Percentiles rank a stretch among this genome's conserved stretches.
Evolutionary conservation across 2,888 invertebrate species (phyloP).

Genomic region (Mythimna loreyi): DNA sequence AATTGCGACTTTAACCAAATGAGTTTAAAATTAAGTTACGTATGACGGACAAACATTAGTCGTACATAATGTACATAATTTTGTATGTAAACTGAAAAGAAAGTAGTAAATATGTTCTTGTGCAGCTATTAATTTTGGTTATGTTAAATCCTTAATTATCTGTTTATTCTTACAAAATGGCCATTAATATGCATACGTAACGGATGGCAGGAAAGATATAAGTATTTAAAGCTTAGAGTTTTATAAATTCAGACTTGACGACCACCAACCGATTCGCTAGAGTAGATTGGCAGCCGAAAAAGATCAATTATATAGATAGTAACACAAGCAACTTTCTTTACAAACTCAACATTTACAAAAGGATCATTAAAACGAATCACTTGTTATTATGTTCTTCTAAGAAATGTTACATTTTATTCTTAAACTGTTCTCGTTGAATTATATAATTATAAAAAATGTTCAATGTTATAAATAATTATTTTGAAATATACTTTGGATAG

Average conservation of each 20-base stretch:
- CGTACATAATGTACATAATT: not conserved
- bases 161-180: conserved; percentile 9
- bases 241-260: conserved; percentile 3
- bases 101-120: conserved; percentile 4
- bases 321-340: conserved; percentile 56
- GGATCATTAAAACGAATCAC: conserved; percentile 3
- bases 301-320: conserved; percentile 55
- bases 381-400: not conserved
- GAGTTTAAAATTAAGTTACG: not conserved
- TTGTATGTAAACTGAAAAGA: not conserved
- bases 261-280: conserved; percentile 27
- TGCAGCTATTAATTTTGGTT: conserved; percentile 1
- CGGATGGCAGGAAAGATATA: not conserved
- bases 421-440: not conserved
- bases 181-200: conserved; percentile 7
- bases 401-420: not conserved
- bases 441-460: too few species aligned
- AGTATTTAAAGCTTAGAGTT: not conserved
- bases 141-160: not conserved
- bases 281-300: conserved; percentile 47
- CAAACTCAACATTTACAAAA: conserved; percentile 42
- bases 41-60: not conserved
- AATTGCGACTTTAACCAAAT: not conserved
- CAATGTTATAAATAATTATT: too few species aligned
- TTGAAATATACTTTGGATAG: too few species aligned